phyloP scores from a whole-genome alignment of 1,140 invertebrate species.

The Tenebrio molitor region DNA sequence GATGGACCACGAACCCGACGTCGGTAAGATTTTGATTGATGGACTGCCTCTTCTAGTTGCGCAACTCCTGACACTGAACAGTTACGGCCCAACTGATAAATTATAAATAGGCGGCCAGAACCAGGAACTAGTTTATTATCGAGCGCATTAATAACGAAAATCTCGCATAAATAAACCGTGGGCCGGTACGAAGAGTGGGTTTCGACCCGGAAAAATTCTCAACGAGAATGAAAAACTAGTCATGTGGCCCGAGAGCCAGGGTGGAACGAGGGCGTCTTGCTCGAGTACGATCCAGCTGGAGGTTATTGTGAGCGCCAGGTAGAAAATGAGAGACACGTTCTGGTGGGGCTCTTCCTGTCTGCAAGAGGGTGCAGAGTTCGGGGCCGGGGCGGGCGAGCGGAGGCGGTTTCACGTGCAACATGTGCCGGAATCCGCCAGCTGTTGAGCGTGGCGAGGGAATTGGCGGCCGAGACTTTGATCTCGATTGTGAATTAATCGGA shows the following conservation, averaged over 20 bases:
- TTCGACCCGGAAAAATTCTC: too few species aligned
- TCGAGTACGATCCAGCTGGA: too few species aligned
- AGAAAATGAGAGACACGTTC: too few species aligned
- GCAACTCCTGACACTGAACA: constrained; percentile 12
- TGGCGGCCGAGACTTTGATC: constrained; percentile 10
- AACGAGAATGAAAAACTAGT: too few species aligned
- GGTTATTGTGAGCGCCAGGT: too few species aligned
- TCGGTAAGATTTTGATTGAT: background rate
- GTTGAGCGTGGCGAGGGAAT: constrained; percentile 3
- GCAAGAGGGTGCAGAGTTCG: too few species aligned
- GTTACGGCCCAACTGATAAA: constrained; percentile 1
- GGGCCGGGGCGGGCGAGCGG: background rate
- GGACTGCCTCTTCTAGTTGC: background rate
- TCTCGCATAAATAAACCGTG: constrained; percentile 18
- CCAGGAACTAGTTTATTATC: constrained; percentile 16
- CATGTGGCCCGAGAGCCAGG: too few species aligned
- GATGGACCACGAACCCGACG: too few species aligned
- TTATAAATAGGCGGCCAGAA: constrained; percentile 19
- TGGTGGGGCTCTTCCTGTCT: too few species aligned
- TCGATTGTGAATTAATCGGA: constrained; percentile 8
- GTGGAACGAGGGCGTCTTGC: too few species aligned
- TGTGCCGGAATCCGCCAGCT: constrained; percentile 14
- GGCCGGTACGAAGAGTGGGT: too few species aligned
- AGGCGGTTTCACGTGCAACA: constrained; percentile 11
- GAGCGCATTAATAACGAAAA: constrained; percentile 1